phyloP scores from a whole-genome alignment of 2,113 vertebrate species.

The Toxotes jaculatrix region DNA sequence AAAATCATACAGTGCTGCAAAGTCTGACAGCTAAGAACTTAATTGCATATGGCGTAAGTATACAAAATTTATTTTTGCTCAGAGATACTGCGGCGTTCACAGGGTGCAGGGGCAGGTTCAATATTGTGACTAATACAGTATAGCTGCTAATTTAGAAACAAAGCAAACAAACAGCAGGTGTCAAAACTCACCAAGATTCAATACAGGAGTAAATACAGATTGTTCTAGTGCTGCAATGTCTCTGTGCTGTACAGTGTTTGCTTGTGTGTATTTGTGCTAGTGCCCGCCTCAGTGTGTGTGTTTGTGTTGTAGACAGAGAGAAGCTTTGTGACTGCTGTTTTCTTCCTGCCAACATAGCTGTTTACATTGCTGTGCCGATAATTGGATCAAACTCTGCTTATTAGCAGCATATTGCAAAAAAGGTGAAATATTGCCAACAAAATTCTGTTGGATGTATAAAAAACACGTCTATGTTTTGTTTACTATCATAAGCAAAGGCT shows the following conservation, averaged over 20 bases:
- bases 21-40: conserved; percentile 1
- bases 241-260: neutral
- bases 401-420: conserved; percentile 42
- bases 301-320: conserved; percentile 2
- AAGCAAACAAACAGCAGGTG: conserved; percentile 38
- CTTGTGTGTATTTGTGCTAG: neutral
- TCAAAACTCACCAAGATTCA: neutral
- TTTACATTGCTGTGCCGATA: conserved; percentile 45
- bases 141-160: conserved; percentile 42
- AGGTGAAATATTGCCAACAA: conserved; percentile 32
- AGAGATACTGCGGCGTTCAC: neutral
- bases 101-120: neutral
- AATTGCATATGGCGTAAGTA: neutral
- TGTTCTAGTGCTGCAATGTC: neutral
- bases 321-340: conserved; percentile 30
- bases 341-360: conserved; percentile 49
- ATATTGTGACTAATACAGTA: neutral
- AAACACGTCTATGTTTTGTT: conserved; percentile 27
- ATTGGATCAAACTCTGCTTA: conserved; percentile 55
- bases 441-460: neutral
- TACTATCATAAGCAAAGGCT: conserved; percentile 12
- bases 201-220: neutral
- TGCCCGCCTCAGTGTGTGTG: neutral
- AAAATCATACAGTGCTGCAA: neutral
- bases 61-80: conserved; percentile 4